These are phyloP conservation scores for Hylia prasina DNA, from an alignment of 2,113 vertebrate species.

Conservation along the genomic window DNA sequence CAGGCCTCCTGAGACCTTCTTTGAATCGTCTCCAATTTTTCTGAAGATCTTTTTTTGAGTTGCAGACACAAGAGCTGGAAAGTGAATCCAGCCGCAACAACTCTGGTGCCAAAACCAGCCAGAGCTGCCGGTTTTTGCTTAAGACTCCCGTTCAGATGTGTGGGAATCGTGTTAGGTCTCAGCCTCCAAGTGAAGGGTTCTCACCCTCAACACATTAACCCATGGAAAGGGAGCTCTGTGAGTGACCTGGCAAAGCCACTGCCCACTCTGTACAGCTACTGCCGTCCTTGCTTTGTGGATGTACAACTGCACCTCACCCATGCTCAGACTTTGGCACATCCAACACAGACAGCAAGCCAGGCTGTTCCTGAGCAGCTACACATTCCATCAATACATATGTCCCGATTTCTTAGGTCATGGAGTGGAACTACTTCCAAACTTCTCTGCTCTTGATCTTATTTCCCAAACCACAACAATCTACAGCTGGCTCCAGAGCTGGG, in stretches of 20 bases:
- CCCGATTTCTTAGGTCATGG: accelerated
- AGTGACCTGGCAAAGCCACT: not conserved
- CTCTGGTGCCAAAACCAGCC: not conserved
- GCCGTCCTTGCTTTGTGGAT: not conserved
- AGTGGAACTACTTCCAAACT: not conserved
- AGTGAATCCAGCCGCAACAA: not conserved
- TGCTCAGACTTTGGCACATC: not conserved
- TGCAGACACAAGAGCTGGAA: not conserved
- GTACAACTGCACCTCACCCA: not conserved
- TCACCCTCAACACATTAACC: not conserved
- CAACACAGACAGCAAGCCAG: not conserved
- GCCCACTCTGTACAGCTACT: not conserved
- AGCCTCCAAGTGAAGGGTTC: not conserved
- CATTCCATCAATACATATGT: not conserved
- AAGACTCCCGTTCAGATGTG: not conserved
- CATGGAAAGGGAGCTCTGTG: not conserved
- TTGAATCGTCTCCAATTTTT: not conserved
- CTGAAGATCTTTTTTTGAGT: not conserved
- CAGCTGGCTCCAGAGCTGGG: not conserved
- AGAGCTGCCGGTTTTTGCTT: not conserved
- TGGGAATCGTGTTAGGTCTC: not conserved
- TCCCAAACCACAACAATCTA: not conserved
- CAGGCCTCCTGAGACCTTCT: not conserved
- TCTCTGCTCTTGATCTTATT: not conserved
- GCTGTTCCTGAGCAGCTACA: not conserved